A percentile compares a stretch with the other conserved stretches of the same genome.
phyloP scores from a whole-genome alignment of 2,888 invertebrate species.

The Brachynemurus nebulosus region DNA sequence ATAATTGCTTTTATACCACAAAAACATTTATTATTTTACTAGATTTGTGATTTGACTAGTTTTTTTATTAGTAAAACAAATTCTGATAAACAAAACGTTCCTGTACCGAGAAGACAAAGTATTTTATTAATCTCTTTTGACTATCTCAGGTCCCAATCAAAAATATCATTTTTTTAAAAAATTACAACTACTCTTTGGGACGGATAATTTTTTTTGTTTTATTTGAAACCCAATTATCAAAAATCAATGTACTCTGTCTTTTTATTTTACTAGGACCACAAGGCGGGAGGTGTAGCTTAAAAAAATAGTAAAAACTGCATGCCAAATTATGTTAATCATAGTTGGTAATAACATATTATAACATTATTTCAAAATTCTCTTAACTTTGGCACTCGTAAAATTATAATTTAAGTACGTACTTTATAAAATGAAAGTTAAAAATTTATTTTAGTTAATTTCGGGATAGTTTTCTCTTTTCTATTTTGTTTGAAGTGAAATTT shows the following conservation, averaged over 20 bases:
- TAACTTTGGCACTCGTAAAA: conserved; percentile 1
- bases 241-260: conserved; percentile 1
- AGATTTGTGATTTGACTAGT: neutral
- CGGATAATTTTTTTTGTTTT: neutral
- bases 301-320: neutral
- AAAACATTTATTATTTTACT: conserved; percentile 1
- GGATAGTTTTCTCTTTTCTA: too few relatives aligned
- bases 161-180: neutral
- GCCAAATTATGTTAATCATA: neutral
- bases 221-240: neutral
- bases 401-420: neutral
- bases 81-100: too few relatives aligned
- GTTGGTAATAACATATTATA: neutral
- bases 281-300: too few relatives aligned
- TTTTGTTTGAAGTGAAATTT: too few relatives aligned
- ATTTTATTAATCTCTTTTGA: too few relatives aligned
- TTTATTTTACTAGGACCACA: too few relatives aligned
- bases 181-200: neutral
- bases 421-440: too few relatives aligned
- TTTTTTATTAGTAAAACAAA: too few relatives aligned
- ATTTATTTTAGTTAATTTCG: too few relatives aligned
- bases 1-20: neutral
- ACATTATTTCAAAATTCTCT: too few relatives aligned
- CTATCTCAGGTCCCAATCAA: neutral
- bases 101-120: too few relatives aligned